Percentiles rank a stretch among this genome's conserved stretches.
Conservation (phyloP, 1,140 invertebrate genomes). For the Aleiodes sp. region DNA sequence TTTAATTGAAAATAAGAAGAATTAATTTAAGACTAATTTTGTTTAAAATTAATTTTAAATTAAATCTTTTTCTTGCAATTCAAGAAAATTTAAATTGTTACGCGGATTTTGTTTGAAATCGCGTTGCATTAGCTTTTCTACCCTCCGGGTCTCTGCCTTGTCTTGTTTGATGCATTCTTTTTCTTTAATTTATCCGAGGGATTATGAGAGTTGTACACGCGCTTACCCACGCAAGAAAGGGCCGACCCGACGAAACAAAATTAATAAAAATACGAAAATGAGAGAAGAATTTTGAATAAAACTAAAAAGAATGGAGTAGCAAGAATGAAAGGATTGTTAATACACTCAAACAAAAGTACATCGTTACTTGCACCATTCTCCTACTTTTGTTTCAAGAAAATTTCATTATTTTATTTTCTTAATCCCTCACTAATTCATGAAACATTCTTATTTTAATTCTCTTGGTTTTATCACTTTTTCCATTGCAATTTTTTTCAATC, state of each 20-base stretch:
- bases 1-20: too few species aligned
- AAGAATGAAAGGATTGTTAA: constrained; percentile 9
- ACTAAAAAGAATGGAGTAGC: background rate
- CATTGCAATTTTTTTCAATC: background rate
- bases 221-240: too few species aligned
- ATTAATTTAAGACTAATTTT: too few species aligned
- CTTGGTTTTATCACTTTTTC: background rate
- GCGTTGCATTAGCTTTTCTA: too few species aligned
- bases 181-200: background rate
- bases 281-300: too few species aligned
- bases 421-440: background rate
- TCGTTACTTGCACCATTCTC: background rate
- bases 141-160: too few species aligned
- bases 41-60: too few species aligned
- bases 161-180: background rate
- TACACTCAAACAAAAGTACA: background rate
- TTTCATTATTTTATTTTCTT: background rate
- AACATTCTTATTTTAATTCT: background rate
- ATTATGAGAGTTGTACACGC: background rate
- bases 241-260: background rate
- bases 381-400: background rate
- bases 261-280: background rate
- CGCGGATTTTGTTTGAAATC: background rate
- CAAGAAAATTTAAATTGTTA: background rate
- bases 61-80: background rate